A percentile compares a stretch with the other conserved stretches of the same genome.
phyloP scores from a whole-genome alignment of 1,140 invertebrate species.

The Battus philenor region DNA sequence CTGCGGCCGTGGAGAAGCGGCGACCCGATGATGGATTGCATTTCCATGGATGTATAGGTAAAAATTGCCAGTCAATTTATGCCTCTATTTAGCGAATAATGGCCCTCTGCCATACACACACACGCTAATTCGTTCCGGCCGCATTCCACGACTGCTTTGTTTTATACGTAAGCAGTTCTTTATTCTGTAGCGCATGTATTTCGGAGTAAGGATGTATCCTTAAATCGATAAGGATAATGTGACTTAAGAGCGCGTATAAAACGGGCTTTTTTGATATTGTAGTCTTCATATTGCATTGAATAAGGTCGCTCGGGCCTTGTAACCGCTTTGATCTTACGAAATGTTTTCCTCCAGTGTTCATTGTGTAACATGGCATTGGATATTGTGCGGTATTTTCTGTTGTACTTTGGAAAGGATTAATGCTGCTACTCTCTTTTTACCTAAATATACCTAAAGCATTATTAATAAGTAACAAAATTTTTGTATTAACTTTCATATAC shows the following conservation, averaged over 20 bases:
- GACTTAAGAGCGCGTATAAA: slow-evolving; percentile 21
- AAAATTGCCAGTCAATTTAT: slow-evolving; percentile 49
- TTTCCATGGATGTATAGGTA: slow-evolving; percentile 72
- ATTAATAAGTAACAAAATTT: no score
- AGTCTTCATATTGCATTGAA: slow-evolving; percentile 36
- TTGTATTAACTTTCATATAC: background rate
- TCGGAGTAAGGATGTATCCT: slow-evolving; percentile 39
- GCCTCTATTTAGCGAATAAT: slow-evolving; percentile 26
- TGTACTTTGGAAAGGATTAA: no score
- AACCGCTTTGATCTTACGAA: slow-evolving; percentile 32
- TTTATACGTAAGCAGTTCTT: slow-evolving; percentile 30
- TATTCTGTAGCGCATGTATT: slow-evolving; percentile 39
- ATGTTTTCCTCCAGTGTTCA: slow-evolving; percentile 43
- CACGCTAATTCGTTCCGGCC: slow-evolving; percentile 22
- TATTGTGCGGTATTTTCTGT: background rate
- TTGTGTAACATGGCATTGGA: slow-evolving; percentile 31
- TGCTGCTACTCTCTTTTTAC: no score
- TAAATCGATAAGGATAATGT: slow-evolving; percentile 50
- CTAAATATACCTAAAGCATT: no score
- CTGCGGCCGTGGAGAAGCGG: slow-evolving; percentile 48
- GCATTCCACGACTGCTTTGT: slow-evolving; percentile 40
- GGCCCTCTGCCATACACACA: slow-evolving; percentile 26
- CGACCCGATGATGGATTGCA: slow-evolving; percentile 73
- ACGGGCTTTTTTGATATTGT: slow-evolving; percentile 34
- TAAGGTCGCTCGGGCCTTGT: slow-evolving; percentile 49